phyloP scores from a whole-genome alignment of 2,888 invertebrate species.

The Coleophora deauratella region DNA sequence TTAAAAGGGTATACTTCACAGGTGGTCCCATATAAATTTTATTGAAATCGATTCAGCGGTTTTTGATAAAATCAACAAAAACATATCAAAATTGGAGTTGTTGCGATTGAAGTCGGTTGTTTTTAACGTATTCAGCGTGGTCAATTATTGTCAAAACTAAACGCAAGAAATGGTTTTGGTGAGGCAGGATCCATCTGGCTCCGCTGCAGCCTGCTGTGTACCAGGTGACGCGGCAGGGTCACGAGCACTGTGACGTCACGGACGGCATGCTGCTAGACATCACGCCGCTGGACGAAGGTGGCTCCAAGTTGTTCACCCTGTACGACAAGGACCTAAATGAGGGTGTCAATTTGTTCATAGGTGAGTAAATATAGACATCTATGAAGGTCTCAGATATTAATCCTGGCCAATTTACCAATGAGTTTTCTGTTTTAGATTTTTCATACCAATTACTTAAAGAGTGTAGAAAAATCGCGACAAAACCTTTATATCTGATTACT shows the following conservation, averaged over 20 bases:
- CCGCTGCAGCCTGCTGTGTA: slow-evolving; percentile 77
- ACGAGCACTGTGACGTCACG: slow-evolving; percentile 81
- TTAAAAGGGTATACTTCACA: too few relatives aligned
- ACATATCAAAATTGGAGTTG: too few relatives aligned
- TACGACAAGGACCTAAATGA: slow-evolving; percentile 83
- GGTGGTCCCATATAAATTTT: too few relatives aligned
- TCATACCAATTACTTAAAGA: too few relatives aligned
- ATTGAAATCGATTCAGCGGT: too few relatives aligned
- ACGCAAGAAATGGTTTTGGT: not conserved
- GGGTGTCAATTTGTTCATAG: slow-evolving; percentile 82
- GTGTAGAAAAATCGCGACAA: too few relatives aligned
- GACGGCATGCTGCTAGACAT: slow-evolving; percentile 81
- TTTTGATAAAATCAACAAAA: too few relatives aligned
- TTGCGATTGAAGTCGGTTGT: too few relatives aligned
- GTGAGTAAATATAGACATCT: slow-evolving; percentile 36
- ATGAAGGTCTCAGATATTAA: not conserved
- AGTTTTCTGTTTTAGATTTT: too few relatives aligned
- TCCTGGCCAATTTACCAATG: slow-evolving; percentile 4
- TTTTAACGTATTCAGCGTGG: too few relatives aligned
- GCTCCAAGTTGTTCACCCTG: slow-evolving; percentile 78
- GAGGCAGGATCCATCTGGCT: slow-evolving; percentile 66
- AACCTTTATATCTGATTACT: too few relatives aligned
- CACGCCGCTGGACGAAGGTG: slow-evolving; percentile 78
- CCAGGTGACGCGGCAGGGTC: slow-evolving; percentile 80
- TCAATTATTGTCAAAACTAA: too few relatives aligned